These are phyloP conservation scores for Strix aluco DNA, from an alignment of 2,113 vertebrate genomes.

Conservation along the genomic window DNA sequence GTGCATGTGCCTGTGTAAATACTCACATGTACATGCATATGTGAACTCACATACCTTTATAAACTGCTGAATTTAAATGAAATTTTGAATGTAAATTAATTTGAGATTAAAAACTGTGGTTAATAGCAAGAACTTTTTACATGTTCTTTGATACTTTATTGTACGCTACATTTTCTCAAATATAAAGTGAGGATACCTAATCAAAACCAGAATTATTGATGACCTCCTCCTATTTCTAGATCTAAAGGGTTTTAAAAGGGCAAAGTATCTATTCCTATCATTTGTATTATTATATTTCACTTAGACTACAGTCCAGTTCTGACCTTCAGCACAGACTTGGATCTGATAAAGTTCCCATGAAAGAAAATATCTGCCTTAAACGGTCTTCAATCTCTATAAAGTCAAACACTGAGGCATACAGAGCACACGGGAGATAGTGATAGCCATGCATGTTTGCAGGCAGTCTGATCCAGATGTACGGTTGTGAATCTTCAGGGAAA, in stretches of 20 bases:
- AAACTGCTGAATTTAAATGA: not conserved
- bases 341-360: not conserved
- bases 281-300: not conserved
- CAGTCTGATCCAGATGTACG: not conserved
- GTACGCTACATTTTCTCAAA: not conserved
- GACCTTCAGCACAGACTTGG: not conserved
- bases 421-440: not conserved
- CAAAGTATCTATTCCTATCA: not conserved
- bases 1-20: not conserved
- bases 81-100: not conserved
- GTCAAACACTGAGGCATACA: not conserved
- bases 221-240: not conserved
- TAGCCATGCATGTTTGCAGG: not conserved
- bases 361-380: not conserved
- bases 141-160: not conserved
- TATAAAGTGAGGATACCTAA: not conserved
- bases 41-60: not conserved
- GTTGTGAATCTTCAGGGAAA: not conserved
- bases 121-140: not conserved
- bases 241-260: not conserved
- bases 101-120: not conserved
- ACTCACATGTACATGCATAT: accelerated
- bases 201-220: not conserved
- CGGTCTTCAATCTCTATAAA: not conserved
- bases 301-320: not conserved